Evolutionary conservation across 2,888 invertebrate genomes (phyloP), one percentile per base, ranked within the genome.

Genomic region (Gymnoscelis rufifasciata): DNA sequence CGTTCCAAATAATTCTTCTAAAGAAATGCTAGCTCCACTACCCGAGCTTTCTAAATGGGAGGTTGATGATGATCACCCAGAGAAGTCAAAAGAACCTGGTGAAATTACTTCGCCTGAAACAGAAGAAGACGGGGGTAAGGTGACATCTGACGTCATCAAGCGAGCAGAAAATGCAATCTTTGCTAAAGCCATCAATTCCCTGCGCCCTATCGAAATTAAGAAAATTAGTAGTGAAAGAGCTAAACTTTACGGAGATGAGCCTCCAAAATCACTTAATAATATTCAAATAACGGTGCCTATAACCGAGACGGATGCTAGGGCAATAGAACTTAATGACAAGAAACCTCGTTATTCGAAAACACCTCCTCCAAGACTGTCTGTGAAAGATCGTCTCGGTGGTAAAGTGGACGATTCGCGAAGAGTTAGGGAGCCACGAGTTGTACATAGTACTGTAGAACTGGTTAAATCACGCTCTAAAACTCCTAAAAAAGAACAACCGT

Each of bases 21-120:
- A 90, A 61, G 92, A 93, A 73, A 90, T 93, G 71, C 74, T 94
- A 40, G 94, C 93, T 10, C 92, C 92, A 1, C 61, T 95, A 48
- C 95, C 96, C 0, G 95, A 93, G 66, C 83, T 93, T 39, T 96
- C 96, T 0, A 96, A 96, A 78, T 97, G 97, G 97, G 97, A 97
- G 78, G 91, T 94, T 23, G 94, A 93, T 41, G 91, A 92, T 29
- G 84, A 84, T 49, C 70, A 79, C 49, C 54, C 55, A 30, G 86
- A 86, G 40, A 90, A 88, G 51, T 51, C 63, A 10, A 87, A 78
- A 60, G 86, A 83, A 62, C 80, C 81, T 0, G 89, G 89, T 11
- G 90, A 89, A 62, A 80, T 88, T 14, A 75, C 82, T 10, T 80
- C 82, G 26, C 87, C 83, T 0, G 83, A 86, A 37, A 80, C 82